Conservation (phyloP, 2,797 vertebrate species). For the Danio tinwini region DNA sequence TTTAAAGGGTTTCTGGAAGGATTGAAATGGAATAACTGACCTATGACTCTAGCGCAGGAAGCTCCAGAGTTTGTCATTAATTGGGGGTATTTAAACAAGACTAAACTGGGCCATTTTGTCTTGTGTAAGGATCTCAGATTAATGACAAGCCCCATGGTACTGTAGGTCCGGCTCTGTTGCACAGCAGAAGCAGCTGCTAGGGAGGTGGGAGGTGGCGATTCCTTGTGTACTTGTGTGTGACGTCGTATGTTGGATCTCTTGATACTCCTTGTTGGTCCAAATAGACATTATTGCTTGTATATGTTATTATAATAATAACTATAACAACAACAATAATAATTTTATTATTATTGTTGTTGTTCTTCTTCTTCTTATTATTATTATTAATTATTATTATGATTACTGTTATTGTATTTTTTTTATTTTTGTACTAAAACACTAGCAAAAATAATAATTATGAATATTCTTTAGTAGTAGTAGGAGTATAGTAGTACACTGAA, state of each 20-base stretch:
- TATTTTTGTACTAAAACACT: no score
- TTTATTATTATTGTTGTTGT: not conserved
- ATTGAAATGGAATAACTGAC: slow-evolving; percentile 67
- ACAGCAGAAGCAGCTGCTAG: slow-evolving; percentile 62
- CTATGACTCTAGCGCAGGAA: slow-evolving; percentile 57
- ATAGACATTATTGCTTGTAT: slow-evolving; percentile 4
- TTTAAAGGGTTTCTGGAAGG: slow-evolving; percentile 76
- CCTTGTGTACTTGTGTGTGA: slow-evolving; percentile 64
- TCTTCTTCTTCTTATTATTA: not conserved
- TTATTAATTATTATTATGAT: not conserved
- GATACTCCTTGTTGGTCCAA: not conserved
- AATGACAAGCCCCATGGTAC: slow-evolving; percentile 25
- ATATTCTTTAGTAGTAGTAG: not conserved
- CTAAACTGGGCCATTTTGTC: slow-evolving; percentile 56
- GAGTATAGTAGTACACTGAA: no score
- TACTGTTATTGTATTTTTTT: not conserved
- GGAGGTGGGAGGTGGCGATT: slow-evolving; percentile 25
- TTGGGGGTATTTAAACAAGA: slow-evolving; percentile 69
- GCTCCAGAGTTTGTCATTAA: slow-evolving; percentile 69
- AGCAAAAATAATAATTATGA: no score
- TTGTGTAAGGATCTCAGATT: not conserved
- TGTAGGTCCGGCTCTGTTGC: slow-evolving; percentile 55
- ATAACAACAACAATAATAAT: no score
- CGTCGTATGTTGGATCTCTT: slow-evolving; percentile 6
- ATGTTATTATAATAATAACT: no score